These are phyloP conservation scores for Litoditis marina DNA, from an alignment of 2,888 invertebrate species.

Conservation along the genomic window DNA sequence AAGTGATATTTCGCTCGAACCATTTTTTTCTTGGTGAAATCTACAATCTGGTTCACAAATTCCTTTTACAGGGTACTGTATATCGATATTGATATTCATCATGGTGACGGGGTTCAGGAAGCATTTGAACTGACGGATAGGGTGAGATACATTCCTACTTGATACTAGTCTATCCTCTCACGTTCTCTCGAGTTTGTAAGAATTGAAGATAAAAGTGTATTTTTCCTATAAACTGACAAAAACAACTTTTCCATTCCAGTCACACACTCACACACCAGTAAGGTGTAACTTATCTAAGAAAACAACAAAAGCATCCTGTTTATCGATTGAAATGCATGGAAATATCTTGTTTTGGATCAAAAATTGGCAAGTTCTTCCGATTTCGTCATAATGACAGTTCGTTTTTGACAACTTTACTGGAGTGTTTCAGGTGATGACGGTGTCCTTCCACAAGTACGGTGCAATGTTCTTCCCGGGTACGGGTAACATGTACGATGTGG, in stretches of 20 bases:
- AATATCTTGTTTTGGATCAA: no score
- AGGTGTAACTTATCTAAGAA: no score
- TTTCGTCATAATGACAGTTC: no score
- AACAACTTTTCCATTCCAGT: no score
- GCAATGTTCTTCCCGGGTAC: conserved; percentile 97
- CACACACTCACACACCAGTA: no score
- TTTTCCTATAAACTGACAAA: no score
- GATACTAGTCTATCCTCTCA: background rate
- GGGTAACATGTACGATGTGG: conserved; percentile 97
- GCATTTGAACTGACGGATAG: conserved; percentile 61
- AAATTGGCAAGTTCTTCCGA: no score
- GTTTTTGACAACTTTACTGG: background rate
- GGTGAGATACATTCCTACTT: conserved; percentile 19
- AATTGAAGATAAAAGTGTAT: no score
- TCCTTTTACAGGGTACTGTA: conserved; percentile 73
- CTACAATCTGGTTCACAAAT: background rate
- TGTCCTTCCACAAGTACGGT: conserved; percentile 90
- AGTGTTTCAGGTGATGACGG: conserved; percentile 85
- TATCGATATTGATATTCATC: conserved; percentile 98
- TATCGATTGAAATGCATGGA: no score
- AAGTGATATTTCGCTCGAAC: no score
- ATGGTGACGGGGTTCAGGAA: conserved; percentile 67
- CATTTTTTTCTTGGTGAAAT: no score
- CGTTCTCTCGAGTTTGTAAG: background rate
- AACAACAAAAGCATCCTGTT: no score